Evolutionary conservation across 1,140 invertebrate genomes (phyloP).

Genomic region (Drosophila ercepeae): DNA sequence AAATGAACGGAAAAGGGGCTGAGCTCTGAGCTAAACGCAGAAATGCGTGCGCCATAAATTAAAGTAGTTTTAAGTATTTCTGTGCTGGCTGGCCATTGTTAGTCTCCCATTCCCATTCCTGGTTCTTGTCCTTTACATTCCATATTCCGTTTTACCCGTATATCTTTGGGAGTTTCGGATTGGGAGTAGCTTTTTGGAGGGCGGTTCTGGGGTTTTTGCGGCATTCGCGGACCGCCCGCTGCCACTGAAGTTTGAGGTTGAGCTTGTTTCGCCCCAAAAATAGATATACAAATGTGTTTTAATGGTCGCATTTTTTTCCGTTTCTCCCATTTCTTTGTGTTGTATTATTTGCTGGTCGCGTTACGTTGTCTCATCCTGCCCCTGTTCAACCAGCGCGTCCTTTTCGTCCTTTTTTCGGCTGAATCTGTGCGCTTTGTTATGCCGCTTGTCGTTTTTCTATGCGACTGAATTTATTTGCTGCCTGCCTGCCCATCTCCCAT

Average conservation of each 20-base stretch:
- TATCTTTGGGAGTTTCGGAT: slow-evolving; percentile 12
- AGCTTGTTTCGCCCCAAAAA: slow-evolving; percentile 68
- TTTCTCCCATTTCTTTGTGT: slow-evolving; percentile 39
- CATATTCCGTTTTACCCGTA: slow-evolving; percentile 9
- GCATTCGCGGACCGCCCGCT: slow-evolving; percentile 46
- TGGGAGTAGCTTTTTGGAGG: slow-evolving; percentile 23
- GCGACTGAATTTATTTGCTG: slow-evolving; percentile 78
- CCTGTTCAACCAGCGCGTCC: slow-evolving; percentile 4
- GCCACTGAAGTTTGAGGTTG: slow-evolving; percentile 44
- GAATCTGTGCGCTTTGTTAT: slow-evolving; percentile 79
- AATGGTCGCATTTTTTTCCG: slow-evolving; percentile 73
- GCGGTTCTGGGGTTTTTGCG: slow-evolving; percentile 23
- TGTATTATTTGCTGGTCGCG: slow-evolving; percentile 27
- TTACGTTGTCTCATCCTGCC: slow-evolving; percentile 30
- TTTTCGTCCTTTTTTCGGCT: slow-evolving; percentile 9
- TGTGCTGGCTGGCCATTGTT: slow-evolving; percentile 27
- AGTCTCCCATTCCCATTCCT: neutral
- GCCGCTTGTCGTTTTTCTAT: slow-evolving; percentile 80
- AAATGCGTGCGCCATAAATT: slow-evolving; percentile 80
- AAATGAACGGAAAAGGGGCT: slow-evolving; percentile 41
- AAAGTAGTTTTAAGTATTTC: slow-evolving; percentile 77
- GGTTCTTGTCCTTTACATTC: slow-evolving; percentile 20
- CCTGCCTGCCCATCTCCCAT: neutral
- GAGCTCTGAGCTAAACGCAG: slow-evolving; percentile 67
- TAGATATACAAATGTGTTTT: slow-evolving; percentile 82